Evolutionary conservation across 2,113 vertebrate species (phyloP), one percentile per base, ranked within the genome.

Genomic region (Larimichthys crocea): DNA sequence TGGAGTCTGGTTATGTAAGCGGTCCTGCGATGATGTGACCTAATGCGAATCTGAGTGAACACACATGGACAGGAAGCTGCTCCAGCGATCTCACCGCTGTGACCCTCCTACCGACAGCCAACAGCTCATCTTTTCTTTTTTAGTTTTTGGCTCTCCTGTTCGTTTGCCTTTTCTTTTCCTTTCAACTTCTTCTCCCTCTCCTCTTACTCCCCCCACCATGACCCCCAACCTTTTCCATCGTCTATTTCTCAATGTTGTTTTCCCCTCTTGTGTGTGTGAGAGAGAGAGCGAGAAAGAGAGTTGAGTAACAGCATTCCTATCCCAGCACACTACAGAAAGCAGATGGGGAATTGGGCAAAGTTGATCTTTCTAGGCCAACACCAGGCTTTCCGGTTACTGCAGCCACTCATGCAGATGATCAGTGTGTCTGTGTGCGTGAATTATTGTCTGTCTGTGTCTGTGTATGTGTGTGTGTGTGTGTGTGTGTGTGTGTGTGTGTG

Each of bases 231-330:
- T 10, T 55, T 83, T 71, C 66, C 50, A 73, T 73, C 61, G 10
- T 52, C 72, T 76, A 16, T 75, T 86, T 77, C 63, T 85, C 53
- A 82, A 74, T 79, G 42, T 70, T 10, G 26, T 57, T 87, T 80
- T 62, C 56, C 42, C 29, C 50, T 46, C 61, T 49, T 57, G 46
- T 29, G 42, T 62, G 63, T 40, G 62, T 44, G 82, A 68, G 65
- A 66, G 9, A 26, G 26, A 26, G 26, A 26, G 26, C 26, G 26
- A 26, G 26, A 26, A 26, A 31, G 50, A 56, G 3, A 68, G 80
- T 91, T 91, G 86, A 84, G 83, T 92, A 93, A 93, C 82, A 84
- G 81, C 92, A 94, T 95, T 95, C 91, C 91, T 89, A 80, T 85
- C 88, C 74, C 87, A 89, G 90, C 76, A 72, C 81, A 86, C 90